Base-by-base conservation (phyloP, 2,797 vertebrate genomes). In the Alectoris magna region DNA sequence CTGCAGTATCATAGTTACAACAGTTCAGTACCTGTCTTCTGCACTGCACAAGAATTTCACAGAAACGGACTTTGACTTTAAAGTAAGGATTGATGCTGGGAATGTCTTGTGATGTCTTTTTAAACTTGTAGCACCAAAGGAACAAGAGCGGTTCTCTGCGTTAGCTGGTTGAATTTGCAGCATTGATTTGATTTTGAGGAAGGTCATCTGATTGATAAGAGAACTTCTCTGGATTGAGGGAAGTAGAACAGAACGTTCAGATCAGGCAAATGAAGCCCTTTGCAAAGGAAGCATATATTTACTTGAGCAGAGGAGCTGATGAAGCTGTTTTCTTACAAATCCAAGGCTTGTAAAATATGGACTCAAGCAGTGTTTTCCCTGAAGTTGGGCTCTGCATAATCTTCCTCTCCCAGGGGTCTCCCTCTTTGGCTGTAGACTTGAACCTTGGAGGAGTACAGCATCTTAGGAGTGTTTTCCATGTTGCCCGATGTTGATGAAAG, bases 31-130 rank as follows among this genome's bases (percentile, higher is more conserved):
- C 96, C 98, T 99, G 89, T 99, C 99, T 23, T 99, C 99, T 76
- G 99, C 99, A 3, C 98, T 99, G 96, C 99, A 99, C 97, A 99
- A 99, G 98, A 99, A 99, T 97, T 99, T 99, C 98, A 99, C 99
- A 9, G 99, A 99, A 88, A 98, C 98, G 8, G 99, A 99, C 97
- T 99, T 99, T 93, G 99, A 99, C 97, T 99, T 99, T 96, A 99
- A 99, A 98, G 99, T 99, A 97, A 62, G 91, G 76, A 92, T 11
- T 84, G 96, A 76, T 71, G 31, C 71, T 66, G 73, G 68, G 34
- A 96, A 95, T 91, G 66, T 21, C 14, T 78, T 63, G 44, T 36
- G 62, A 21, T 36, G 68, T 92, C 59, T 64, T 89, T 71, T 70
- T 60, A 82, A 76, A 53, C 21, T 22, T 51, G 19, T 55, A 71